A percentile compares a stretch with the other conserved stretches of the same genome.
phyloP scores from a whole-genome alignment of 1,140 invertebrate species.

The Bombyx mandarina region DNA sequence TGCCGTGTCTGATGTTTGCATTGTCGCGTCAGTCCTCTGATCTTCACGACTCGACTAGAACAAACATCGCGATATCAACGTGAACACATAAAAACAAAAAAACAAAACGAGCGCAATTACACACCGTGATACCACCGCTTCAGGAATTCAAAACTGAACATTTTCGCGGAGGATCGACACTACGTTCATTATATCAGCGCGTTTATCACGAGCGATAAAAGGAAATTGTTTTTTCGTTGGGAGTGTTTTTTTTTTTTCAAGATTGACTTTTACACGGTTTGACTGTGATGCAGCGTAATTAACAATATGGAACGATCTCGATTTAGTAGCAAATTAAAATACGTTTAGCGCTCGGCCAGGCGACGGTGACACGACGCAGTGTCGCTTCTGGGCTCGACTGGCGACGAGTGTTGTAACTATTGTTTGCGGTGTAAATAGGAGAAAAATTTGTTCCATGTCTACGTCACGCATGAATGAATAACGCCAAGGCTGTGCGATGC shows the following conservation, averaged over 20 bases:
- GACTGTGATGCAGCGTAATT: constrained; percentile 19
- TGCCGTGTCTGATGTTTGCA: constrained; percentile 5
- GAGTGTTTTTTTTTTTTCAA: neutral
- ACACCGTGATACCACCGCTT: constrained; percentile 60
- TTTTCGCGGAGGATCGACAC: constrained; percentile 34
- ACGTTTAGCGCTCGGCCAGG: constrained; percentile 11
- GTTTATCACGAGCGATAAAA: constrained; percentile 47
- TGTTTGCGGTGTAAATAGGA: constrained; percentile 54
- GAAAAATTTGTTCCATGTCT: constrained; percentile 50
- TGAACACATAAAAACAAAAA: constrained; percentile 6
- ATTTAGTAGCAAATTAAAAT: constrained; percentile 17
- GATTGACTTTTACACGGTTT: neutral
- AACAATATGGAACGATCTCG: constrained; percentile 11
- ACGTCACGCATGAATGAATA: constrained; percentile 52
- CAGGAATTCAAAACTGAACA: constrained; percentile 63
- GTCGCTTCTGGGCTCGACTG: constrained; percentile 11
- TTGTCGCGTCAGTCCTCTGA: no score
- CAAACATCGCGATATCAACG: constrained; percentile 9
- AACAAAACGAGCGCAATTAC: constrained; percentile 5
- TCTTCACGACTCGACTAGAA: constrained; percentile 7
- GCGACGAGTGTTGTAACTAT: constrained; percentile 38
- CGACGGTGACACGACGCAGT: constrained; percentile 29
- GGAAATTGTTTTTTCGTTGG: constrained; percentile 19
- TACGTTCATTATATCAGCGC: constrained; percentile 37
- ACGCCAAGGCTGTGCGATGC: constrained; percentile 42